Base-by-base conservation (phyloP, 2,888 invertebrate genomes). In the Oscheius onirici region DNA sequence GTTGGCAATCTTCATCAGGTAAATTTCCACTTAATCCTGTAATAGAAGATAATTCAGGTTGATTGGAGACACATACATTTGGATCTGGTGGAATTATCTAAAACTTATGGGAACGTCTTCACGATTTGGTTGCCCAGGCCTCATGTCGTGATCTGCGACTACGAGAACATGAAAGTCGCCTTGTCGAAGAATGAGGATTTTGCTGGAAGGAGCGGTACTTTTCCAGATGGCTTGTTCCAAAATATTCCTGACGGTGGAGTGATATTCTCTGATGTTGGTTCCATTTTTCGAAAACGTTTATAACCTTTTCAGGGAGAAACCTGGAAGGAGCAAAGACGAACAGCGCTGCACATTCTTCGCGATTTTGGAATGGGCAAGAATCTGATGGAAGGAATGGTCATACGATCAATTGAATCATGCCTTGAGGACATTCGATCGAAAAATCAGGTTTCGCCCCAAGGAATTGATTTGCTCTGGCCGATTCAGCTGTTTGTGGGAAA, bases 71-170 rank as follows among this genome's bases (percentile, higher is more conserved):
- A 75, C 5, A 43, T 71, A 11, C 74, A 78, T n/a, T 10, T 49
- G 49, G 26, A 63, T 3, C 34, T 76, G 1, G 58, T 58, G 28
- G 75, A 79, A 1, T 61, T 76, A 10, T 46, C 73, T n/a, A 78
- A 83, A 69, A 71, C 60, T 3, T 82, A 82, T 57, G 83, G 83
- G 1, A 76, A 76, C 1, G 73, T 79, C 13, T 82, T 72, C 61
- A 83, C 83, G 0, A 15, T 83, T 11, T 83, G 77, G 77, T 44
- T 74, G 17, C 81, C 80, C 0, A 24, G 43, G 10, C 80, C 77
- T 0, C 44, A 58, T n/a, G 69, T 83, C 0, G 72, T 80, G 15
- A 40, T 83, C 13, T 73, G 69, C 3, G 75, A 73, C 51, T 82
- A 77, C 51, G 77, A 79, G 6, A 58, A 71, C 13, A 46, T 75